These are phyloP conservation scores for Cynaeus angustus DNA, from an alignment of 2,888 invertebrate genomes.

Conservation along the genomic window DNA sequence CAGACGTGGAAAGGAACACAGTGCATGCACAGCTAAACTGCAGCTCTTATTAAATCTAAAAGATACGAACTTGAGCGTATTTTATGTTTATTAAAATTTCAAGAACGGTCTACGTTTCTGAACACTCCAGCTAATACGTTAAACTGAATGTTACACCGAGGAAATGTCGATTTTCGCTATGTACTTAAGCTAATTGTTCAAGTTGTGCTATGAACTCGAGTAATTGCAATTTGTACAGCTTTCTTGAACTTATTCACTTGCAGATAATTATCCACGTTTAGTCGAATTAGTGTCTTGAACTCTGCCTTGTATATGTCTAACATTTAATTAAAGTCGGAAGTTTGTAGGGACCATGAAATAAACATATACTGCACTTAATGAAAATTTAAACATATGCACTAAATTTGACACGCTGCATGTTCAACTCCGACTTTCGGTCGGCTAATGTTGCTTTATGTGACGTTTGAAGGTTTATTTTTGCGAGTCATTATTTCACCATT, in stretches of 20 bases:
- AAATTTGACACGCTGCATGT: conserved; percentile 3
- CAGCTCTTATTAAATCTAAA: conserved; percentile 64
- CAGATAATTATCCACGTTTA: conserved; percentile 60
- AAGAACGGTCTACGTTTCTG: conserved; percentile 26
- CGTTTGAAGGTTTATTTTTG: no score
- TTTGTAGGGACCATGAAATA: conserved; percentile 43
- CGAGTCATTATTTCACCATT: no score
- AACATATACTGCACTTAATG: background rate
- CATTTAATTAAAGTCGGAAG: conserved; percentile 57
- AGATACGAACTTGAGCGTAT: conserved; percentile 61
- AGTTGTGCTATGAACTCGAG: conserved; percentile 58
- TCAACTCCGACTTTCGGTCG: no score
- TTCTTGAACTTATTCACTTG: conserved; percentile 60
- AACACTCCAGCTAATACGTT: background rate
- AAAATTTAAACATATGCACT: background rate
- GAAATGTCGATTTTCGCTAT: conserved; percentile 43
- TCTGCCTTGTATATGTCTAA: conserved; percentile 54
- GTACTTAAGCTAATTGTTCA: conserved; percentile 59
- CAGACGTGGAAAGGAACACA: conserved; percentile 3
- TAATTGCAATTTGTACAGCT: conserved; percentile 58
- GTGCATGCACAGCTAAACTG: conserved; percentile 36
- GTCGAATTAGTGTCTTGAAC: conserved; percentile 58
- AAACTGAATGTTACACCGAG: conserved; percentile 30
- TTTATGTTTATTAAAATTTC: conserved; percentile 60
- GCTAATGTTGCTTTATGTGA: no score